A percentile compares a stretch with the other conserved stretches of the same genome.
phyloP scores from a whole-genome alignment of 2,797 vertebrate species.

The Myripristis murdjan region DNA sequence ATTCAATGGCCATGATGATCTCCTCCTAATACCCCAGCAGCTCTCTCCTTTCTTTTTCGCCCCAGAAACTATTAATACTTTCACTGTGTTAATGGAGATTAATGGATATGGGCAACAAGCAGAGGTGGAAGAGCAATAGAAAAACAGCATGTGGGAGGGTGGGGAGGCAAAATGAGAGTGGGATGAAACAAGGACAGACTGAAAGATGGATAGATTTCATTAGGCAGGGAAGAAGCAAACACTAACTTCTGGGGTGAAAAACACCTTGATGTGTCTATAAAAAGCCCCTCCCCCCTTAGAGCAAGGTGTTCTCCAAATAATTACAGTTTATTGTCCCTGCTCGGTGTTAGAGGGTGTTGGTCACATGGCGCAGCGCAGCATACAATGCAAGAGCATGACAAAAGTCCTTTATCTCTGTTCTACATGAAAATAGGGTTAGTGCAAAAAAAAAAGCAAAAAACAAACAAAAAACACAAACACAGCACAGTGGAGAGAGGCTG shows the following conservation, averaged over 20 bases:
- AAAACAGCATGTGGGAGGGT: constrained; percentile 52
- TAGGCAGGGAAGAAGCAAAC: constrained; percentile 55
- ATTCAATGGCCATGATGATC: constrained; percentile 48
- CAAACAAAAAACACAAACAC: too few species aligned
- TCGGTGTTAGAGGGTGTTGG: constrained; percentile 9
- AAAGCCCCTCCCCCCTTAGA: constrained; percentile 17
- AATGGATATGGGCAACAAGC: constrained; percentile 70
- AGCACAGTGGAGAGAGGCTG: constrained; percentile 18
- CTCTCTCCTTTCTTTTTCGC: constrained; percentile 58
- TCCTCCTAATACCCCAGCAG: constrained; percentile 53
- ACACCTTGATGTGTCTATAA: constrained; percentile 54
- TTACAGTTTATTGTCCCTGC: constrained; percentile 36
- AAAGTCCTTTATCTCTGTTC: constrained; percentile 9
- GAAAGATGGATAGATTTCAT: constrained; percentile 81
- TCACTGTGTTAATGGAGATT: constrained; percentile 78
- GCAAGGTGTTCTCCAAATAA: constrained; percentile 64
- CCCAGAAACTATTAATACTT: constrained; percentile 76
- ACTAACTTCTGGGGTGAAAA: constrained; percentile 59
- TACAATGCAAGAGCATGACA: not conserved
- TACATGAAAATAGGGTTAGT: constrained; percentile 28
- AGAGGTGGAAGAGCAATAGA: constrained; percentile 51
- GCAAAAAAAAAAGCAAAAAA: too few species aligned
- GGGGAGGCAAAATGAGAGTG: constrained; percentile 24
- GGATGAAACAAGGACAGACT: constrained; percentile 64
- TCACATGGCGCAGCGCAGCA: not conserved